Percentiles rank a stretch among this genome's conserved stretches.
These are phyloP conservation scores for Antheraea yamamai DNA, from an alignment of 2,888 invertebrate genomes.

Conservation along the genomic window DNA sequence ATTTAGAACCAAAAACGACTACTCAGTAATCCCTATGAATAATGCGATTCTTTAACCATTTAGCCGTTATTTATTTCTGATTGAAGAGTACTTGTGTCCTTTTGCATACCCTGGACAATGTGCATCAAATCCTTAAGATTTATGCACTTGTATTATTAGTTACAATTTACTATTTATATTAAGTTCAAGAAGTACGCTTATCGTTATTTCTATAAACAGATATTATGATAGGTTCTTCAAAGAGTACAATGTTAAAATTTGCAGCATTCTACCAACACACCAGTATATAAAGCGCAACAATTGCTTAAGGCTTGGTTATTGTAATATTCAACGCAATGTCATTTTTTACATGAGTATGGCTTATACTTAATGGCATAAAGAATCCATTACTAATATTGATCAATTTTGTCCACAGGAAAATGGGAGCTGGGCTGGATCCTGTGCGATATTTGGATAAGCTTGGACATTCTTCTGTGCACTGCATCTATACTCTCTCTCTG, in stretches of 20 bases:
- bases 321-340: neutral
- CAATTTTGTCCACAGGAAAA: constrained; percentile 75
- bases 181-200: neutral
- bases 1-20: too few relatives aligned
- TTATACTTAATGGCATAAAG: neutral
- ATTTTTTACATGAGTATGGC: neutral
- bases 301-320: neutral
- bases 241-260: neutral
- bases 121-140: too few relatives aligned
- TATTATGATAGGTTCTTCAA: neutral
- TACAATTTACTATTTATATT: too few relatives aligned
- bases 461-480: constrained; percentile 96
- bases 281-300: neutral
- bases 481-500: constrained; percentile 96
- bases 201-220: neutral
- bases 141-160: too few relatives aligned
- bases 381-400: neutral
- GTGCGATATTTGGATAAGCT: constrained; percentile 95
- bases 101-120: too few relatives aligned
- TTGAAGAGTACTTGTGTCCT: too few relatives aligned
- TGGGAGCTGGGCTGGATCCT: constrained; percentile 96
- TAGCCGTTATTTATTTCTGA: too few relatives aligned
- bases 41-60: too few relatives aligned
- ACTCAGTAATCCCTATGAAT: too few relatives aligned
- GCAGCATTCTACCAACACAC: neutral